Evolutionary conservation across 2,113 vertebrate genomes (phyloP).

Genomic region (Bos taurus): ARS-UCD2.0 NC_037329.1:18852501-18853000

Average conservation of each 20-base stretch:
- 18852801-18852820: no score
- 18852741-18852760: neutral
- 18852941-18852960: rapidly evolving
- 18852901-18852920: no score
- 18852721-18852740: neutral
- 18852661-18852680: neutral
- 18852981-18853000: no score
- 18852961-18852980: no score
- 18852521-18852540: neutral
- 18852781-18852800: neutral
- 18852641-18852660: neutral
- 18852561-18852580: neutral
- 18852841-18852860: no score
- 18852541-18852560: neutral
- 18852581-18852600: neutral
- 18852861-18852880: no score
- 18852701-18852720: neutral
- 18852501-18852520: neutral
- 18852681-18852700: neutral
- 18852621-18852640: slow-evolving; percentile 19
- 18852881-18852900: no score
- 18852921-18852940: no score
- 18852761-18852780: neutral
- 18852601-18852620: neutral
- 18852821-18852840: no score